Evolutionary conservation across 2,888 invertebrate genomes (phyloP).

Genomic region (Craniophora ligustri): DNA sequence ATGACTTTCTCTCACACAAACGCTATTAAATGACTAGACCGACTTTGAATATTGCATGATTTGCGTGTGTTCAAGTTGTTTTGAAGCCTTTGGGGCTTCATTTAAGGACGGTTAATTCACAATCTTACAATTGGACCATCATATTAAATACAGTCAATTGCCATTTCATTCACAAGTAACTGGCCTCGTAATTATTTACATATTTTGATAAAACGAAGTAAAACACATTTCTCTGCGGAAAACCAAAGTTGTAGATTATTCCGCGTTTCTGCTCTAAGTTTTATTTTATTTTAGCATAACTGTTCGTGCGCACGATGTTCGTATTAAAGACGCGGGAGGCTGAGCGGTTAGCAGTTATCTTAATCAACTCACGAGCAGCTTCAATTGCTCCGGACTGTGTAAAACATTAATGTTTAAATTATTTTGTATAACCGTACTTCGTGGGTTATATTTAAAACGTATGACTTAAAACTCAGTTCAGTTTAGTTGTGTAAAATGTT

Average conservation of each 20-base stretch:
- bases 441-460: neutral
- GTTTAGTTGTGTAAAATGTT: too few relatives aligned
- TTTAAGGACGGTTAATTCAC: too few relatives aligned
- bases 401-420: slow-evolving; percentile 8
- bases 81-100: too few relatives aligned
- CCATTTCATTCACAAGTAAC: too few relatives aligned
- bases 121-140: too few relatives aligned
- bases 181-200: too few relatives aligned
- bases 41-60: too few relatives aligned
- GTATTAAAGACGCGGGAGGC: slow-evolving; percentile 35
- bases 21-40: too few relatives aligned
- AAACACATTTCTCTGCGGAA: neutral
- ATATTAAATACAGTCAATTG: too few relatives aligned
- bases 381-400: slow-evolving; percentile 6
- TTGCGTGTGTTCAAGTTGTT: too few relatives aligned
- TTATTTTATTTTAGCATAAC: slow-evolving; percentile 40
- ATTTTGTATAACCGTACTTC: slow-evolving; percentile 10
- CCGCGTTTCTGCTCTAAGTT: slow-evolving; percentile 31
- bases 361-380: slow-evolving; percentile 48
- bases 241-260: slow-evolving; percentile 14
- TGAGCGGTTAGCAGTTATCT: slow-evolving; percentile 40
- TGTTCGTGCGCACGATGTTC: slow-evolving; percentile 47
- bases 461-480: neutral
- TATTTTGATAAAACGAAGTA: too few relatives aligned
- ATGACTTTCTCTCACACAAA: too few relatives aligned